A percentile compares a stretch with the other conserved stretches of the same genome.
Conservation (phyloP, 2,113 vertebrate species). For the Hypocryptadius cinnamomeus region DNA sequence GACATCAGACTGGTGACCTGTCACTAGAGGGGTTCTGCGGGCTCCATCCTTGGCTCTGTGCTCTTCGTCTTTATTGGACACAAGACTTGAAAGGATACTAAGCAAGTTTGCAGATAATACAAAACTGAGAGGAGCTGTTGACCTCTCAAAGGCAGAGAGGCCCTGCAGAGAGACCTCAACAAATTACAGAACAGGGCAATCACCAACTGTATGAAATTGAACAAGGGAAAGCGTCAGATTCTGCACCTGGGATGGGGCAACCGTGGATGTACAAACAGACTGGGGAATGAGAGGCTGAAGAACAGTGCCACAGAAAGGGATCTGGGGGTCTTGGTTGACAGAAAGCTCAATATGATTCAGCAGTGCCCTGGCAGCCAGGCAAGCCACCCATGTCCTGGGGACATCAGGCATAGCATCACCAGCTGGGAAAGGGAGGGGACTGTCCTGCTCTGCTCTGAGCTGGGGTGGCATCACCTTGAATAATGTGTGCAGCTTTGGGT, state of each 20-base stretch:
- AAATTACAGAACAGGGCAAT: not conserved
- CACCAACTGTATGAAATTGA: not conserved
- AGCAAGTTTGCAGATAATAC: fast-evolving
- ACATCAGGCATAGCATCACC: fast-evolving
- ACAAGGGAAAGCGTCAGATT: not conserved
- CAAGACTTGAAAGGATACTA: not conserved
- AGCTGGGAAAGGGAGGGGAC: not conserved
- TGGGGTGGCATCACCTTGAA: fast-evolving
- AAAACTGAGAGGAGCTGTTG: not conserved
- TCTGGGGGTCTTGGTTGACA: no score
- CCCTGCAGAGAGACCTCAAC: not conserved
- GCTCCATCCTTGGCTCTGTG: not conserved
- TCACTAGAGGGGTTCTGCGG: not conserved
- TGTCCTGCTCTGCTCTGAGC: not conserved
- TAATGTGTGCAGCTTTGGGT: not conserved
- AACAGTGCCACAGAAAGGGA: not conserved
- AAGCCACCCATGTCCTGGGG: fast-evolving
- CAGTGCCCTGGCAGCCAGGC: not conserved
- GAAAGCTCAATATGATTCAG: not conserved
- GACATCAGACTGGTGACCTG: not conserved
- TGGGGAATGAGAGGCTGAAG: not conserved
- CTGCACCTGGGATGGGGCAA: not conserved
- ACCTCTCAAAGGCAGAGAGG: not conserved
- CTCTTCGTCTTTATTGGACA: not conserved
- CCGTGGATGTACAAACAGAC: not conserved